Evolutionary conservation across 2,113 vertebrate genomes (phyloP).

Genomic region (Monopterus albus): DNA sequence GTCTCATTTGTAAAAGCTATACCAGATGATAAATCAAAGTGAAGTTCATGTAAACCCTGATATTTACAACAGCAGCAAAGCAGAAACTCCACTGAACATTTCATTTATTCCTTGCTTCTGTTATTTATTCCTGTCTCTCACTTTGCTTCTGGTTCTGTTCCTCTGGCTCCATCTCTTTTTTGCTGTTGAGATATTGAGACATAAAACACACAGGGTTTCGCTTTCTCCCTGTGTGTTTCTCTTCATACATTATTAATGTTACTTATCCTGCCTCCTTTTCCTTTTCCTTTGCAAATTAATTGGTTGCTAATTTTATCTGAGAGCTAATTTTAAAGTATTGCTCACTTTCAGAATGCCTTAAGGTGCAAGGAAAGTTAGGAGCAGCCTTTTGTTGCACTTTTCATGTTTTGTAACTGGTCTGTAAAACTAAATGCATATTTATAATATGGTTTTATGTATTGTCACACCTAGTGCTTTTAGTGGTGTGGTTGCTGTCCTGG

Average conservation of each 20-base stretch:
- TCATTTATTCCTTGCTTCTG: slow-evolving; percentile 6
- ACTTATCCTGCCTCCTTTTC: slow-evolving; percentile 42
- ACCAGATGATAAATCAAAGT: background rate
- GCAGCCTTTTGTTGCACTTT: slow-evolving; percentile 10
- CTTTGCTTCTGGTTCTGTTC: slow-evolving; percentile 34
- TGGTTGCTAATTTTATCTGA: slow-evolving; percentile 55
- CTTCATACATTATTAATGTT: slow-evolving; percentile 65
- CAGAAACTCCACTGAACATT: slow-evolving; percentile 14
- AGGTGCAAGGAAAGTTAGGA: background rate
- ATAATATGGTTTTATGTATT: background rate
- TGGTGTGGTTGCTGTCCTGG: background rate
- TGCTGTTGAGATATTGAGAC: slow-evolving; percentile 30
- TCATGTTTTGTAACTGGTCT: background rate
- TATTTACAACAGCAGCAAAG: slow-evolving; percentile 14
- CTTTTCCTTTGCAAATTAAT: slow-evolving; percentile 58
- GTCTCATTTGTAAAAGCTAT: slow-evolving; percentile 6
- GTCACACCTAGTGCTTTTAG: background rate
- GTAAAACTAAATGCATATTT: slow-evolving; percentile 2
- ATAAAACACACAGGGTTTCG: slow-evolving; percentile 44
- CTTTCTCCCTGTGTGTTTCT: slow-evolving; percentile 44
- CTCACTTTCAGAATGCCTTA: slow-evolving; percentile 21
- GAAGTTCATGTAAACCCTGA: slow-evolving; percentile 2
- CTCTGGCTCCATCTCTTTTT: background rate
- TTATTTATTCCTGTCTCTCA: slow-evolving; percentile 45
- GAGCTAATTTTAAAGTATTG: slow-evolving; percentile 56